Conservation (phyloP, 1,140 invertebrate species). For the Hyposmocoma kahamanoa region DNA sequence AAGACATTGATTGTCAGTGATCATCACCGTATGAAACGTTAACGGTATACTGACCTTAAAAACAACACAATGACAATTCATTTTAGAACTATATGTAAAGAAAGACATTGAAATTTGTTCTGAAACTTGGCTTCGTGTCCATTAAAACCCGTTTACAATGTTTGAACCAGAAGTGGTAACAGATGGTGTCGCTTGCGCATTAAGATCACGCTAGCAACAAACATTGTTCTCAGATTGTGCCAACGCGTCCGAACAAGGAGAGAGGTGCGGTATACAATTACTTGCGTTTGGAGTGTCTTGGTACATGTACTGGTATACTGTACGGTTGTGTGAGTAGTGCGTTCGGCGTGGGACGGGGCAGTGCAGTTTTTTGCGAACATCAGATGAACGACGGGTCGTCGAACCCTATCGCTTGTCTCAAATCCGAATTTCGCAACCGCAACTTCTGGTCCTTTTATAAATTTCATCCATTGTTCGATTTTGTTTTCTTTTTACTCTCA, state of each 20-base stretch:
- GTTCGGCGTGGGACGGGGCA: constrained; percentile 57
- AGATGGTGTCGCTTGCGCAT: no score
- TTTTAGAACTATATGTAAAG: no score
- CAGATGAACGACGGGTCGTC: constrained; percentile 60
- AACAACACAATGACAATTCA: no score
- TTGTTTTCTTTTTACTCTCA: no score
- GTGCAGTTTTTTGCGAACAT: constrained; percentile 68
- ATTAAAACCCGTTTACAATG: no score
- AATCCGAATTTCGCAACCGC: constrained; percentile 56
- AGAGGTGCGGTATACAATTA: constrained; percentile 38
- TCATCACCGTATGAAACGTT: not conserved
- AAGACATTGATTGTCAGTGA: not conserved
- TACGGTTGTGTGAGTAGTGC: constrained; percentile 45
- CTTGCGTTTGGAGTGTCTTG: constrained; percentile 28
- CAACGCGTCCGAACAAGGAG: constrained; percentile 29
- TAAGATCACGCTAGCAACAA: constrained; percentile 22
- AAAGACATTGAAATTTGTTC: no score
- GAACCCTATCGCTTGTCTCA: constrained; percentile 58
- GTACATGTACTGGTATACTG: constrained; percentile 6
- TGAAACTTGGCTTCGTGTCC: no score
- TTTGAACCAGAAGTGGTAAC: no score
- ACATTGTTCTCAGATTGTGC: constrained; percentile 37
- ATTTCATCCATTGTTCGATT: constrained; percentile 19
- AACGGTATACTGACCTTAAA: no score
- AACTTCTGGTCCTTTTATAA: constrained; percentile 37